phyloP scores from a whole-genome alignment of 2,113 vertebrate species.

The Delphinapterus leucas region DNA sequence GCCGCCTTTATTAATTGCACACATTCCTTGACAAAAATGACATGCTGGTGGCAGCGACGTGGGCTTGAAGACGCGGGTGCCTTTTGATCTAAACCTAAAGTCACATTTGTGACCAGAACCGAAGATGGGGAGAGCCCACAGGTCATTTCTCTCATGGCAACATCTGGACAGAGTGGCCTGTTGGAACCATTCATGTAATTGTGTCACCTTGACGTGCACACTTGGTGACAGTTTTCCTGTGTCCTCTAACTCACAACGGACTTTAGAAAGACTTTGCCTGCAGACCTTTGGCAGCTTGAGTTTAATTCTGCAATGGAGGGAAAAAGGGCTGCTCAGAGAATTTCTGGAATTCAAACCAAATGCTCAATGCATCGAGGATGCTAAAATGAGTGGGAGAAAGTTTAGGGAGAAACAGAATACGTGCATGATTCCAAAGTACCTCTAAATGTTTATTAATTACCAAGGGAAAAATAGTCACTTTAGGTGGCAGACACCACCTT shows the following conservation, averaged over 20 bases:
- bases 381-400: neutral
- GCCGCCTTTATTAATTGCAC: neutral
- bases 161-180: neutral
- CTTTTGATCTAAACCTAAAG: neutral
- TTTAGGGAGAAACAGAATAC: neutral
- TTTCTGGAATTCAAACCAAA: neutral
- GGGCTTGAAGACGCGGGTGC: neutral
- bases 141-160: neutral
- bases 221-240: neutral
- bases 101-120: neutral
- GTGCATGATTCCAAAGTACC: too few species aligned
- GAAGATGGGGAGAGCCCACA: neutral
- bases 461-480: neutral
- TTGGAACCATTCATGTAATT: accelerated
- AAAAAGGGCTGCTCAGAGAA: neutral
- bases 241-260: neutral
- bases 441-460: neutral
- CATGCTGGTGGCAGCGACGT: neutral
- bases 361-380: neutral
- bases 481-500: neutral
- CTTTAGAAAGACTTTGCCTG: neutral
- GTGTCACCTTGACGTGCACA: neutral
- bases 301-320: neutral
- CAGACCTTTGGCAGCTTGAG: neutral
- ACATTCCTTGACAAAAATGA: neutral